A percentile compares a stretch with the other conserved stretches of the same genome.
phyloP scores from a whole-genome alignment of 2,797 vertebrate species.

The Acanthiza pusilla region DNA sequence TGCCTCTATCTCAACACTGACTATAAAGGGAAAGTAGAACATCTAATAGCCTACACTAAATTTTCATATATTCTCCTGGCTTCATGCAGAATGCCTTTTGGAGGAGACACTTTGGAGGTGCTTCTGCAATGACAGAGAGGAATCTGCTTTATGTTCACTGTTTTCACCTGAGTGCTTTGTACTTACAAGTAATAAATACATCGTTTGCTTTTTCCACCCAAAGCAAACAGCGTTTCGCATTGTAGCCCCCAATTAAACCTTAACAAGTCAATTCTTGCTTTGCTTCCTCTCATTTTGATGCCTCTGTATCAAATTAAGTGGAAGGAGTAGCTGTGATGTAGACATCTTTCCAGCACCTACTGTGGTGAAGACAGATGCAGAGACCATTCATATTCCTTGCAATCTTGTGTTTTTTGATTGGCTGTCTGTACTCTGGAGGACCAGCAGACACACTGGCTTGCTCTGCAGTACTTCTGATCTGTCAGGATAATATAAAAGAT shows the following conservation, averaged over 20 bases:
- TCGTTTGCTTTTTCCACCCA: neutral
- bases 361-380: slow-evolving; percentile 3
- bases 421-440: neutral
- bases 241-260: neutral
- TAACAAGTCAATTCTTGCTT: slow-evolving; percentile 17
- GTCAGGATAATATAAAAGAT: neutral
- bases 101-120: neutral
- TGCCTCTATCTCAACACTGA: neutral
- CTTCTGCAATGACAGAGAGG: neutral
- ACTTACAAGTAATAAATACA: neutral
- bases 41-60: neutral
- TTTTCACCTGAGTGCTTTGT: neutral
- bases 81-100: neutral
- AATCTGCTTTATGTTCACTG: neutral
- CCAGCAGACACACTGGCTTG: neutral
- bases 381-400: neutral
- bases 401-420: too few relatives aligned
- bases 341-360: slow-evolving; percentile 11
- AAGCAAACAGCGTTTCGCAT: neutral
- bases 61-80: neutral
- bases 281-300: slow-evolving; percentile 50
- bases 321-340: neutral
- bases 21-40: neutral
- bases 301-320: neutral
- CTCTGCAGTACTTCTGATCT: neutral